phyloP scores from a whole-genome alignment of 2,113 vertebrate species.

The Mesoclemmys tuberculata region DNA sequence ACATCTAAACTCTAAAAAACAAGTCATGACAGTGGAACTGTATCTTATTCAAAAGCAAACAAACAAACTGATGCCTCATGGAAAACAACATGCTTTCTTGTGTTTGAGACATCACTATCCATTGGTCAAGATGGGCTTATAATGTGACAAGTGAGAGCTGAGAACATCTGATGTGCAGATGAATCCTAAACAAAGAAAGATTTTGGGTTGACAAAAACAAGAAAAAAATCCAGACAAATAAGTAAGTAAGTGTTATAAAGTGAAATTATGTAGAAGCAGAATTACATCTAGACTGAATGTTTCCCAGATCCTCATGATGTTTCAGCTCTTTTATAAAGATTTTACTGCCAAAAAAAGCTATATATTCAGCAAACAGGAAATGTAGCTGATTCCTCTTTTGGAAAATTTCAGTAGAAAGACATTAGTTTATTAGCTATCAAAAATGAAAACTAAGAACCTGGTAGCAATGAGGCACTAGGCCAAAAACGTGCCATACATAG shows the following conservation, averaged over 20 bases:
- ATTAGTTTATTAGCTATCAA: neutral
- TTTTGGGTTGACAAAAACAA: neutral
- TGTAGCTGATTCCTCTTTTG: neutral
- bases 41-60: neutral
- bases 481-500: neutral
- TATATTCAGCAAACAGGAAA: neutral
- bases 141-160: neutral
- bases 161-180: neutral
- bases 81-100: neutral
- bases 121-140: neutral
- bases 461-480: neutral
- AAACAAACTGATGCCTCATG: neutral
- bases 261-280: neutral
- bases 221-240: neutral
- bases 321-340: neutral
- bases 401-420: neutral
- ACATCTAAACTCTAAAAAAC: neutral
- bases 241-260: neutral
- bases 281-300: neutral
- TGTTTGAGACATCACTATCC: neutral
- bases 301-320: neutral
- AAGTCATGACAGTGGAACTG: neutral
- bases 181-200: neutral
- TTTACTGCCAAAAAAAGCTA: neutral
- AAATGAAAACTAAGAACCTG: neutral